A percentile compares a stretch with the other conserved stretches of the same genome.
Evolutionary conservation across 30 jellyfish, hydroid and myxozoan species (phyloP).

Genomic region (Mastigias papua): DNA sequence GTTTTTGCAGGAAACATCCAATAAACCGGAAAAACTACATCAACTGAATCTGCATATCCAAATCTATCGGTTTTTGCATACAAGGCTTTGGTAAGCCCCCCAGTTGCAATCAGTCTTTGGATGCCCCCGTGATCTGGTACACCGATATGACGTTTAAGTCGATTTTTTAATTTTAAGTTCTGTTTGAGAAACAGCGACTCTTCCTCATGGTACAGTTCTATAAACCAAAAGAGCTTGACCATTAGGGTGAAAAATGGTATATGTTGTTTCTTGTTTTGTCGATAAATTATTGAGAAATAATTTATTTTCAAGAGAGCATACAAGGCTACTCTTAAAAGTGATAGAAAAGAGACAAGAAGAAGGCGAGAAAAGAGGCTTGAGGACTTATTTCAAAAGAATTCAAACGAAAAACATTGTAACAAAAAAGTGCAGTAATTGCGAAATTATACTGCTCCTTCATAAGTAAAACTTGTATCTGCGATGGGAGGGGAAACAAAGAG

Average conservation of each 20-base stretch:
- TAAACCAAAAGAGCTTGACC: neutral
- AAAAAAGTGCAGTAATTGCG: no score
- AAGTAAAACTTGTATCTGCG: no score
- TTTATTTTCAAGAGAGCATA: neutral
- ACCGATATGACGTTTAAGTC: slow-evolving; percentile 76
- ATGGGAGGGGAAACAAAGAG: no score
- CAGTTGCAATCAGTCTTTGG: slow-evolving; percentile 89
- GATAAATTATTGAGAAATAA: neutral
- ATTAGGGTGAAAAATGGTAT: neutral
- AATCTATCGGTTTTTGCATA: slow-evolving; percentile 27
- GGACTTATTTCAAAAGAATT: no score
- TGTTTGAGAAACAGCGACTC: neutral
- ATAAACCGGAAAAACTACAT: slow-evolving; percentile 85
- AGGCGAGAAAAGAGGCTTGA: no score
- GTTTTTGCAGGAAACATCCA: slow-evolving; percentile 87
- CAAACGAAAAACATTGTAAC: no score
- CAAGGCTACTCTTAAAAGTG: no score
- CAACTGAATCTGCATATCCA: slow-evolving; percentile 80
- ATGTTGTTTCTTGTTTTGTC: neutral
- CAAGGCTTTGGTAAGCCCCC: slow-evolving; percentile 77
- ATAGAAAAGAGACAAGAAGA: no score
- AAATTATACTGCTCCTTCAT: no score
- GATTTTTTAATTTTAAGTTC: neutral
- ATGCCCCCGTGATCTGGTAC: slow-evolving; percentile 96
- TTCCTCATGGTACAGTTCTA: neutral